Conservation (phyloP, 2,797 vertebrate species). For the Enoplosus armatus region DNA sequence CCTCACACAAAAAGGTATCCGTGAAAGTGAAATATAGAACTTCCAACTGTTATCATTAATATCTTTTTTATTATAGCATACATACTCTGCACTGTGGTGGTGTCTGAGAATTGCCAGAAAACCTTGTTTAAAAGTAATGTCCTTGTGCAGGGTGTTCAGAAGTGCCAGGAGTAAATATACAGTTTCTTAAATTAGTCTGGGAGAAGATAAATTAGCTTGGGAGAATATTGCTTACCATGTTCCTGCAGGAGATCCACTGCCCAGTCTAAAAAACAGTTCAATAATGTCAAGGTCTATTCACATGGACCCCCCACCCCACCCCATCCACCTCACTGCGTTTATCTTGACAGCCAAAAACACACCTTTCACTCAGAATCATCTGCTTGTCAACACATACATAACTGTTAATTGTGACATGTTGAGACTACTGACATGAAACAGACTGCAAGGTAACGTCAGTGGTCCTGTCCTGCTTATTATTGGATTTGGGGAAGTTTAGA, state of each 20-base stretch:
- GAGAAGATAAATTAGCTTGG: slow-evolving; percentile 25
- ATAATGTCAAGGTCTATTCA: slow-evolving; percentile 32
- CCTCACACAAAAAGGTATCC: background rate
- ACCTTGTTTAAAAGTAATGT: slow-evolving; percentile 23
- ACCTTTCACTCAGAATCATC: background rate
- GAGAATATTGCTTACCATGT: slow-evolving; percentile 17
- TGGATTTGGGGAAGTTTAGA: background rate
- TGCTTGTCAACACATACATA: background rate
- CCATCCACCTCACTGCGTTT: background rate
- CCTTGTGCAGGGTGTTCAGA: slow-evolving; percentile 10
- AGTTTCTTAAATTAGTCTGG: slow-evolving; percentile 23
- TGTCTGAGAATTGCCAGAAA: slow-evolving; percentile 1
- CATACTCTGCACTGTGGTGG: background rate
- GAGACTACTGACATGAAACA: background rate
- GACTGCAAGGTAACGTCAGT: background rate
- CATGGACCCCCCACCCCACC: background rate
- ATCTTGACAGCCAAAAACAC: background rate
- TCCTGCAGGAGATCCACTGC: slow-evolving; percentile 15
- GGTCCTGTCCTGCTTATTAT: background rate
- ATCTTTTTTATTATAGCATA: background rate
- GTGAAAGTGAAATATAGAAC: background rate
- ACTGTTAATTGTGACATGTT: background rate
- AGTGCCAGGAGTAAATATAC: slow-evolving; percentile 12
- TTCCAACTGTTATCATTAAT: background rate
- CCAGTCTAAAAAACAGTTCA: slow-evolving; percentile 23